Conservation (phyloP, 2,113 vertebrate species). For the Tor tambroides region DNA sequence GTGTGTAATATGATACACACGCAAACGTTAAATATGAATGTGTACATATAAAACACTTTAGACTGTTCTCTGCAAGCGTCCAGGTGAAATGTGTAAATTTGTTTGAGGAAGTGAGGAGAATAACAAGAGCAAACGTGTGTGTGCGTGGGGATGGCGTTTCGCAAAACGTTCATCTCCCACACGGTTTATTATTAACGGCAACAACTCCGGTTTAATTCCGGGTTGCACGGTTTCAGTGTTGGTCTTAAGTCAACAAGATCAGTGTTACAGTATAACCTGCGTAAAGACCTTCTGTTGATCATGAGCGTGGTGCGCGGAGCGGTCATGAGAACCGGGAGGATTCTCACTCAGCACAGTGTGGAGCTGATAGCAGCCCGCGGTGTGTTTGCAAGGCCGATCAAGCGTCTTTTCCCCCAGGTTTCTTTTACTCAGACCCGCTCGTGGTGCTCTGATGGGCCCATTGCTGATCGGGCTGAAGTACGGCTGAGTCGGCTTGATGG, state of each 20-base stretch:
- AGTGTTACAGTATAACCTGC: too few species aligned
- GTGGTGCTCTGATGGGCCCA: slow-evolving; percentile 50
- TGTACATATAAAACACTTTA: not conserved
- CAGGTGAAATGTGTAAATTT: not conserved
- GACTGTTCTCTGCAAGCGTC: not conserved
- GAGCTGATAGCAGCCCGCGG: not conserved
- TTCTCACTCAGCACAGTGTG: not conserved
- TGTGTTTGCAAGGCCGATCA: slow-evolving; percentile 14
- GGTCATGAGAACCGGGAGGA: not conserved
- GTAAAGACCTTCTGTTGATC: not conserved
- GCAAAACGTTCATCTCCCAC: not conserved
- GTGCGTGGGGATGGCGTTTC: not conserved
- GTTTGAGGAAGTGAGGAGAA: not conserved
- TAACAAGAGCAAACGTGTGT: not conserved
- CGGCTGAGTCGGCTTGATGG: slow-evolving; percentile 67
- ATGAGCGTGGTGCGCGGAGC: not conserved
- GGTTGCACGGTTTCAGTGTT: slow-evolving; percentile 1
- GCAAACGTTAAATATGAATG: not conserved
- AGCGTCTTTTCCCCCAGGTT: slow-evolving; percentile 18
- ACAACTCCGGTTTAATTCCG: slow-evolving; percentile 18
- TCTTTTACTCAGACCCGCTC: slow-evolving; percentile 5
- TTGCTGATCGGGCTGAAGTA: slow-evolving; percentile 63
- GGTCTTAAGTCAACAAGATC: not conserved
- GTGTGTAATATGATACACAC: not conserved
- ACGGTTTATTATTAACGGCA: slow-evolving; percentile 13